These are phyloP conservation scores for Microcebus tavaratra DNA, from an alignment of 2,113 vertebrate species.

Conservation along the genomic window DNA sequence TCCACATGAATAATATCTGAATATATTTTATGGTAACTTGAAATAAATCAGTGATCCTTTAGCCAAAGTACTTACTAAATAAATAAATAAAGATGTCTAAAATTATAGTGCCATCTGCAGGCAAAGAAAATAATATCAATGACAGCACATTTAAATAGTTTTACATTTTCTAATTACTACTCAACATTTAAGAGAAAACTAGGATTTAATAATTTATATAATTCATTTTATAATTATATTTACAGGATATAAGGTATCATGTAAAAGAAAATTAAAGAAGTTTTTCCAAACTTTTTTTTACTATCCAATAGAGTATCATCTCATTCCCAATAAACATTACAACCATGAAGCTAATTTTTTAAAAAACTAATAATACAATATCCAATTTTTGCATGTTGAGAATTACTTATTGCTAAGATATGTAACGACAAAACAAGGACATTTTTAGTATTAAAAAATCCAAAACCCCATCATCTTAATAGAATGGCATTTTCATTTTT, in stretches of 20 bases:
- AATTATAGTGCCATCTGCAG: constrained; percentile 83
- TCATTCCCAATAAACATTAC: neutral
- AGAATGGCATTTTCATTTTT: neutral
- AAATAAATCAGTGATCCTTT: neutral
- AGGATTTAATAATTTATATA: neutral
- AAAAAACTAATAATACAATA: neutral
- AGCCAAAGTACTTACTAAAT: neutral
- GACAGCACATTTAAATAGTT: neutral
- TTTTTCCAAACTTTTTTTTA: neutral
- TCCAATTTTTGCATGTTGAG: neutral
- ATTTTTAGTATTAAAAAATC: neutral
- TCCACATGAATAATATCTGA: neutral
- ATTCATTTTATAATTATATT: constrained; percentile 24
- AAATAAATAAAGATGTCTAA: constrained; percentile 64
- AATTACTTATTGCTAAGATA: constrained; percentile 22
- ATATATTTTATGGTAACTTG: neutral
- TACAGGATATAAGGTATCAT: neutral
- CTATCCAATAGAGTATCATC: neutral
- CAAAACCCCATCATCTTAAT: neutral
- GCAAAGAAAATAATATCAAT: constrained; percentile 26
- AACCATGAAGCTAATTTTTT: neutral
- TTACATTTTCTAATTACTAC: neutral
- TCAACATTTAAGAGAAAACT: constrained; percentile 2
- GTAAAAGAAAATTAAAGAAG: neutral
- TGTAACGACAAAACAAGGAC: neutral